phyloP scores from a whole-genome alignment of 2,113 vertebrate species.

The Setophaga kirtlandii region DNA sequence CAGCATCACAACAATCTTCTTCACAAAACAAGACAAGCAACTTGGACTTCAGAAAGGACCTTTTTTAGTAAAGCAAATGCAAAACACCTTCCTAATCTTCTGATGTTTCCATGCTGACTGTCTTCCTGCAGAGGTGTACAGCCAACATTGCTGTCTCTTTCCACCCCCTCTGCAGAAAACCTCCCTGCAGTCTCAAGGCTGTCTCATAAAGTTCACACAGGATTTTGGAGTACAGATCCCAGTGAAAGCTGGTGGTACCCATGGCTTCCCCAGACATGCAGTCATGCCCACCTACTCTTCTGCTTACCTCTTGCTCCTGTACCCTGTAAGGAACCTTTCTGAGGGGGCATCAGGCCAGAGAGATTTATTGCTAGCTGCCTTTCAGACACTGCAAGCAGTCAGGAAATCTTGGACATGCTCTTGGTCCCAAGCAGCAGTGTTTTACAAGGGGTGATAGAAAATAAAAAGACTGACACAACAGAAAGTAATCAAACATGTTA shows the following conservation, averaged over 20 bases:
- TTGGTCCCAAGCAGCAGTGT: neutral
- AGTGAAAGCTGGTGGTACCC: neutral
- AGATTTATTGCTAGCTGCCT: neutral
- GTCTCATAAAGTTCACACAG: neutral
- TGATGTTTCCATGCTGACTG: neutral
- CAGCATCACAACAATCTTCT: neutral
- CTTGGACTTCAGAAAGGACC: neutral
- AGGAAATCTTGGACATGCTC: neutral
- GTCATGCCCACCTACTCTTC: neutral
- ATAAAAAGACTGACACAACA: neutral
- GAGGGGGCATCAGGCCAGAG: neutral
- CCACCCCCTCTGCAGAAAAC: neutral
- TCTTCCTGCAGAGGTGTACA: neutral
- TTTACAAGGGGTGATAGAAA: neutral
- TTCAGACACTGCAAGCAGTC: neutral
- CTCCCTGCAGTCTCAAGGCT: neutral
- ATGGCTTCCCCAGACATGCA: fast-evolving
- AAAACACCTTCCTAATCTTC: neutral
- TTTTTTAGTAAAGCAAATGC: neutral
- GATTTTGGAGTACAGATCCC: neutral
- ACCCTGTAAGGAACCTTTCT: neutral
- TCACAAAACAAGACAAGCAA: neutral
- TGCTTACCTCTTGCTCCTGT: neutral
- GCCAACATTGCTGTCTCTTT: neutral
- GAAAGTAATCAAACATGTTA: neutral